Evolutionary conservation across 2,797 vertebrate genomes (phyloP).

Genomic region (Peromyscus attwateri): DNA sequence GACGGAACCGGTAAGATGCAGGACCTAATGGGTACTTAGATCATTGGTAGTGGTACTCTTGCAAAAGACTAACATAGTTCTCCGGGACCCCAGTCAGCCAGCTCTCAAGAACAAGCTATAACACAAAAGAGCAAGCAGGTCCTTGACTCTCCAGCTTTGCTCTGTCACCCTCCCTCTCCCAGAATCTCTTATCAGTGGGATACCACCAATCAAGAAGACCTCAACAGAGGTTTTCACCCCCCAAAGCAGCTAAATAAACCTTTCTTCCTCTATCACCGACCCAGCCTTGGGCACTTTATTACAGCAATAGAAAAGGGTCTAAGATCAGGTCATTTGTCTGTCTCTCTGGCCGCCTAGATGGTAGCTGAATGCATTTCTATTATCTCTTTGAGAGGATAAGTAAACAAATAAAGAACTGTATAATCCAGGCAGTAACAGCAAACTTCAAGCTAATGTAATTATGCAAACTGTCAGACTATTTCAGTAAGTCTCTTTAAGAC

Average conservation of each 20-base stretch:
- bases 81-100: not conserved
- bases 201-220: not conserved
- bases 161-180: not conserved
- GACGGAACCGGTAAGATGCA: not conserved
- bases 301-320: not conserved
- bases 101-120: not conserved
- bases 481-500: constrained; percentile 11
- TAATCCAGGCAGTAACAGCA: not conserved
- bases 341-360: not conserved
- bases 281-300: not conserved
- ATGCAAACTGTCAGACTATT: not conserved
- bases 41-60: not conserved
- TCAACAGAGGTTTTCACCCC: not conserved
- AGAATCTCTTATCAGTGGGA: not conserved
- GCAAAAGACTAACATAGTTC: not conserved
- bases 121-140: not conserved
- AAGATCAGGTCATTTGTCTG: not conserved
- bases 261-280: not conserved
- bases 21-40: not conserved
- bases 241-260: not conserved
- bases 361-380: not conserved
- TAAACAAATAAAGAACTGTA: not conserved
- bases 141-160: not conserved
- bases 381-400: not conserved
- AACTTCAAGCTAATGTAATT: not conserved